Evolutionary conservation across 2,797 vertebrate genomes (phyloP), one percentile per base, ranked within the genome.

Genomic region (Megaceryle alcyon): DNA sequence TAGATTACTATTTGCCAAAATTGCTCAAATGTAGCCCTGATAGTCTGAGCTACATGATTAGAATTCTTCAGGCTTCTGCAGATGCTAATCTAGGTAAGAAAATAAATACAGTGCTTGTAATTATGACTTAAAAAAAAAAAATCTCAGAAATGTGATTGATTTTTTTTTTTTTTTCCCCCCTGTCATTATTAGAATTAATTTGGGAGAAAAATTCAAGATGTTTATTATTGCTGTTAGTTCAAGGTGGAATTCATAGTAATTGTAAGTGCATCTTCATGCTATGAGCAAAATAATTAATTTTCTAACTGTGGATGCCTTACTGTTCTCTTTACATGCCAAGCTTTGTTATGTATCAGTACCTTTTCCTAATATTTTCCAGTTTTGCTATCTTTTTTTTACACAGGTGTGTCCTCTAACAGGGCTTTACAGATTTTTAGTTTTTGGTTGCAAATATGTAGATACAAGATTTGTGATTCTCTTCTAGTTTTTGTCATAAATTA

Each of bases 1-100:
- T 99, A 92, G 99, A 99, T 98, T 99, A 99, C 88, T 99, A 99
- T 94, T 98, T 99, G 86, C 99, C 99, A 63, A 99, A 98, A 86
- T 96, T 99, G 87, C 97, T 99, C 21, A 99, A 98, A 89, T 99
- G 99, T 94, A 99, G 97, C 96, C 99, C 99, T 16, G 98, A 98
- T 86, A 99, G 99, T 91, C 97, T 99, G 92, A 97, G 95, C 29
- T 98, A 99, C 96, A 99, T 99, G 99, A 98, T 99, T 41, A 98
- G 98, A 95, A 98, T 98, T 63, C 98, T 99, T 95, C 99, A 99
- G 97, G 95, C 97, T 85, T 98, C 98, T 90, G 92, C 96, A 86
- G 92, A 96, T 91, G 94, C 89, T 91, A 98, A 97, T 86, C 60
- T 96, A 73, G 98, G 98, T 98, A 97, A 98, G 98, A 95, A 86